Percentiles rank a stretch among this genome's conserved stretches.
These are phyloP conservation scores for Creontiades dilutus DNA, from an alignment of 2,888 invertebrate species.

Conservation along the genomic window DNA sequence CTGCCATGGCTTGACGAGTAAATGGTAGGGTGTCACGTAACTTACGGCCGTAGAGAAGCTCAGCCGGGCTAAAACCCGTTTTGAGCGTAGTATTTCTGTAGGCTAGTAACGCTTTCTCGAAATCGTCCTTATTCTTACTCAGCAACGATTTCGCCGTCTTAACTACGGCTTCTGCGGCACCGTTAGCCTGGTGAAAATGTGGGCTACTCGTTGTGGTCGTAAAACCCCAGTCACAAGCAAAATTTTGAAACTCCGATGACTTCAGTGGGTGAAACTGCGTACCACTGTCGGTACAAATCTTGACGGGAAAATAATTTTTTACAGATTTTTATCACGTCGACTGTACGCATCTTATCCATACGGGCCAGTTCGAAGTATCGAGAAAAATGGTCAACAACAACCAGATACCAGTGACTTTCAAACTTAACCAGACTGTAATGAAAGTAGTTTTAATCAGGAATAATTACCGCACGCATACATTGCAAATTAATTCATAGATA, in stretches of 20 bases:
- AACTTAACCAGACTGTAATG: constrained; percentile 22
- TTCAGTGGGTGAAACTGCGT: not conserved
- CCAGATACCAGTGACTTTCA: not conserved
- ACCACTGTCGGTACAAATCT: not conserved
- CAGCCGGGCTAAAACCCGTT: constrained; percentile 20
- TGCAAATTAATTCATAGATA: too few relatives aligned
- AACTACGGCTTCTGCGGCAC: not conserved
- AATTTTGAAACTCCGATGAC: not conserved
- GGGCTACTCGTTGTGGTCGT: not conserved
- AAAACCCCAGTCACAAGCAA: not conserved
- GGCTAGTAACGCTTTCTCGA: not conserved
- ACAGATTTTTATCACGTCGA: not conserved
- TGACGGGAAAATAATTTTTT: not conserved
- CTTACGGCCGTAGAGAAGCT: not conserved
- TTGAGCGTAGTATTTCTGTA: not conserved
- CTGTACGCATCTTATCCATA: not conserved
- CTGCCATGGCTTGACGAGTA: not conserved
- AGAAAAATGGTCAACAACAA: constrained; percentile 2
- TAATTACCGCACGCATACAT: too few relatives aligned
- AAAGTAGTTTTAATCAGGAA: too few relatives aligned
- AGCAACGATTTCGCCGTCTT: not conserved
- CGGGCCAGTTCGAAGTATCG: not conserved
- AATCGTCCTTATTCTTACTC: not conserved
- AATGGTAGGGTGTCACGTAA: not conserved
- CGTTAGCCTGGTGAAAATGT: not conserved